These are phyloP conservation scores for Oligia strigilis DNA, from an alignment of 2,888 invertebrate genomes.

Conservation along the genomic window DNA sequence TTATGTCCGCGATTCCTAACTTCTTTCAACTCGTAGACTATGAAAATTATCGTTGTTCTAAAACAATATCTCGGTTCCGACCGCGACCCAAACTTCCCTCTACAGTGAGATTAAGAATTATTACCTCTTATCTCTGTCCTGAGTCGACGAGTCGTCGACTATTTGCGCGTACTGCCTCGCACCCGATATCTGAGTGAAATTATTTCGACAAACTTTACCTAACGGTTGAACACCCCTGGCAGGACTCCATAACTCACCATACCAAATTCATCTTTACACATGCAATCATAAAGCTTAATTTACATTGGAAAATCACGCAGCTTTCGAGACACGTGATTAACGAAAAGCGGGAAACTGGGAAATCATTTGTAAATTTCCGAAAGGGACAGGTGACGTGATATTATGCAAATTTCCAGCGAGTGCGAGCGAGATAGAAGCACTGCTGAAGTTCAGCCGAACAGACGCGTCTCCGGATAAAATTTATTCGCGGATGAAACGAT, in stretches of 20 bases:
- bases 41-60: slow-evolving; percentile 80
- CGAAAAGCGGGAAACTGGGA: slow-evolving; percentile 88
- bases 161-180: slow-evolving; percentile 78
- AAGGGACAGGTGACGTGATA: slow-evolving; percentile 88
- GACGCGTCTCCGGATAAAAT: slow-evolving; percentile 83
- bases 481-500: slow-evolving; percentile 89
- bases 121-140: slow-evolving; percentile 84
- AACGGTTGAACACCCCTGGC: slow-evolving; percentile 79
- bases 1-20: slow-evolving; percentile 68
- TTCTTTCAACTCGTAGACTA: slow-evolving; percentile 73
- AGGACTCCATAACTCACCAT: slow-evolving; percentile 51
- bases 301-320: slow-evolving; percentile 57
- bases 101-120: slow-evolving; percentile 85
- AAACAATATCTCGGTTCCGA: slow-evolving; percentile 75
- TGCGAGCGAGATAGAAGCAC: slow-evolving; percentile 77
- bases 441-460: slow-evolving; percentile 80
- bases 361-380: slow-evolving; percentile 88
- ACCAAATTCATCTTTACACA: slow-evolving; percentile 71
- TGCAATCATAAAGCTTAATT: slow-evolving; percentile 70
- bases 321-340: slow-evolving; percentile 87
- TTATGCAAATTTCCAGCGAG: slow-evolving; percentile 83
- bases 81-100: slow-evolving; percentile 73
- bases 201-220: slow-evolving; percentile 88
- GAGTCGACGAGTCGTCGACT: slow-evolving; percentile 85
- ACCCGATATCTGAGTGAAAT: slow-evolving; percentile 86